Percentiles rank a stretch among this genome's conserved stretches.
phyloP scores from a whole-genome alignment of 2,797 vertebrate species.

The Uromys caudimaculatus region DNA sequence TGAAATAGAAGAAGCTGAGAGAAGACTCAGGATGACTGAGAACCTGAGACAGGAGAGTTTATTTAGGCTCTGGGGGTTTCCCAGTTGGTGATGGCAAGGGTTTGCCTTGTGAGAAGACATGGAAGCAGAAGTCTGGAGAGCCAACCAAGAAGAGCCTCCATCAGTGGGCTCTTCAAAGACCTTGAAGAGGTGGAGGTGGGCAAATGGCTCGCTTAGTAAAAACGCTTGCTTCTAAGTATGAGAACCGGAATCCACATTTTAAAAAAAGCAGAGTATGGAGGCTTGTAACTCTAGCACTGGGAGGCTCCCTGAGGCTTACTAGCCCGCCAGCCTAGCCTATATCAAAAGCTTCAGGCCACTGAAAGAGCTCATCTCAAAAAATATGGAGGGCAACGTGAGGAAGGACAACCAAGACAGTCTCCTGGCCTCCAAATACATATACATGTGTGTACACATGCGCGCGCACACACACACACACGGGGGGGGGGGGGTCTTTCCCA shows the following conservation, averaged over 20 bases:
- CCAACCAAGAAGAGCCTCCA: no score
- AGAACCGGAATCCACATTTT: not conserved
- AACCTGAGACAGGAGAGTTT: no score
- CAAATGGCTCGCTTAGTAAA: not conserved
- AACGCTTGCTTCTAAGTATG: not conserved
- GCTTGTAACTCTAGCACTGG: not conserved
- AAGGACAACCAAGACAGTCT: not conserved
- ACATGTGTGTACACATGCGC: accelerated
- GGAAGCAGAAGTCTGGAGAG: not conserved
- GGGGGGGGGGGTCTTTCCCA: not conserved
- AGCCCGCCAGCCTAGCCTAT: not conserved
- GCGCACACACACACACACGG: not conserved
- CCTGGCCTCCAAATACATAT: not conserved
- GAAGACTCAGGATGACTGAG: not conserved
- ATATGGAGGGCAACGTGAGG: not conserved
- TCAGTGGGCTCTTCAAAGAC: not conserved
- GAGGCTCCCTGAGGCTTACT: not conserved
- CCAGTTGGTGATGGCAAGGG: not conserved
- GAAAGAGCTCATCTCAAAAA: not conserved
- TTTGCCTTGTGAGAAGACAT: not conserved
- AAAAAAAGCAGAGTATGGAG: not conserved
- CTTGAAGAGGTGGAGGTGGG: not conserved
- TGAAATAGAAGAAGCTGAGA: not conserved
- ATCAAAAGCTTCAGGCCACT: not conserved
- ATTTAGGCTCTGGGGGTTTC: not conserved